Evolutionary conservation across 2,113 vertebrate species (phyloP).

Genomic region (Otis tarda): DNA sequence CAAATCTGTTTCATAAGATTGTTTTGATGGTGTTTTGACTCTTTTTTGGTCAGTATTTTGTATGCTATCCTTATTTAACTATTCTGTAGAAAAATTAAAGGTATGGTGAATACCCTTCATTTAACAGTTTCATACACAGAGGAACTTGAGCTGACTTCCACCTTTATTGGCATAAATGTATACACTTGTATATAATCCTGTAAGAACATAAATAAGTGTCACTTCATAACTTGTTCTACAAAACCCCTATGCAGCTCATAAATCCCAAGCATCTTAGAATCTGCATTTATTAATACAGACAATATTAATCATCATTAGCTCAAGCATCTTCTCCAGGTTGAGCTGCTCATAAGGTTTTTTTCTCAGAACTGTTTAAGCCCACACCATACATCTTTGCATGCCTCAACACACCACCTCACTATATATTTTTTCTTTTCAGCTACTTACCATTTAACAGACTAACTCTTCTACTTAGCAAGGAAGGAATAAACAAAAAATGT

Average conservation of each 20-base stretch:
- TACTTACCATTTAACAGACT: background rate
- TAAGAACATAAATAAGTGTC: background rate
- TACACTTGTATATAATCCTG: background rate
- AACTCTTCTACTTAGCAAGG: background rate
- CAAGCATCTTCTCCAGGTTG: background rate
- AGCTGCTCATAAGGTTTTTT: background rate
- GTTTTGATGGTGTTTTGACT: background rate
- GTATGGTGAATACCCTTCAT: background rate
- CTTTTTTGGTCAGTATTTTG: background rate
- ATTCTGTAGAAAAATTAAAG: background rate
- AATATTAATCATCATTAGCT: background rate
- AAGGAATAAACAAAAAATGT: background rate
- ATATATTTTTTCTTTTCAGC: background rate
- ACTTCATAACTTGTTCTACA: background rate
- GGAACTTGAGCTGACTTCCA: background rate
- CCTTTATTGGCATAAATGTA: background rate
- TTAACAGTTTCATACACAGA: background rate
- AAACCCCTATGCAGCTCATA: background rate
- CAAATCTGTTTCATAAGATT: background rate
- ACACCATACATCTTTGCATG: background rate
- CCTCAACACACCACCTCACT: background rate
- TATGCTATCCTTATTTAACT: background rate
- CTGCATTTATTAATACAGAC: background rate
- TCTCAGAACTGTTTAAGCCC: background rate
- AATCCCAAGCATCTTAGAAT: background rate